These are phyloP conservation scores for Acleris cristana DNA, from an alignment of 2,888 invertebrate species.

Conservation along the genomic window DNA sequence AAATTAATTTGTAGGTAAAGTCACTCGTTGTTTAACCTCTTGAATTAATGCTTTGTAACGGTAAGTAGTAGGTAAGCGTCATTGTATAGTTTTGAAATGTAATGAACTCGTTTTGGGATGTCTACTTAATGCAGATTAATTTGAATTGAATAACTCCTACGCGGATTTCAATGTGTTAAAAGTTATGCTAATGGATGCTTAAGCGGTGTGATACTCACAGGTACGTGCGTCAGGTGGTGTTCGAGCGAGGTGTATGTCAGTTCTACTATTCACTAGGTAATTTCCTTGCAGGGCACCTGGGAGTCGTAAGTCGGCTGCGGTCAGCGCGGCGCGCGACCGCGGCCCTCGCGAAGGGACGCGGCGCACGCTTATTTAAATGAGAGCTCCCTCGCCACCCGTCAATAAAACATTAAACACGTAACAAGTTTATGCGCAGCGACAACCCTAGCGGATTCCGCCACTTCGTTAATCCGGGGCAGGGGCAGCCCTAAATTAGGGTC, in stretches of 20 bases:
- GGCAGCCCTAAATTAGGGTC: constrained; percentile 84
- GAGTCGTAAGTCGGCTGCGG: constrained; percentile 25
- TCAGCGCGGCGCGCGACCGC: constrained; percentile 40
- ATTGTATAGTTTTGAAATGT: constrained; percentile 17
- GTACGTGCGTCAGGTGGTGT: background rate
- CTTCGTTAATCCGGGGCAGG: constrained; percentile 84
- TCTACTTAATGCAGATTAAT: constrained; percentile 28
- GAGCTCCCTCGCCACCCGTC: constrained; percentile 81
- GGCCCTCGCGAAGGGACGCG: constrained; percentile 51
- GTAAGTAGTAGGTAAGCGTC: constrained; percentile 4
- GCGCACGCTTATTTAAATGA: constrained; percentile 78
- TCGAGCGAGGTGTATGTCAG: too few relatives aligned
- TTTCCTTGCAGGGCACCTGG: too few relatives aligned
- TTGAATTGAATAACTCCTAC: constrained; percentile 36
- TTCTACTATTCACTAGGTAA: too few relatives aligned
- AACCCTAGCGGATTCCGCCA: constrained; percentile 84
- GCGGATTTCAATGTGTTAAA: constrained; percentile 28
- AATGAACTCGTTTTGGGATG: constrained; percentile 27
- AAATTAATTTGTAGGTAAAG: constrained; percentile 68
- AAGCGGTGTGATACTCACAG: constrained; percentile 11
- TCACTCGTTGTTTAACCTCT: constrained; percentile 54
- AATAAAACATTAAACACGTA: constrained; percentile 84
- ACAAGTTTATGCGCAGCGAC: constrained; percentile 83
- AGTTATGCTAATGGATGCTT: constrained; percentile 40
- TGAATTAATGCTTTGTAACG: constrained; percentile 43